These are phyloP conservation scores for Cuculus canorus DNA, from an alignment of 2,797 vertebrate species.

Conservation along the genomic window DNA sequence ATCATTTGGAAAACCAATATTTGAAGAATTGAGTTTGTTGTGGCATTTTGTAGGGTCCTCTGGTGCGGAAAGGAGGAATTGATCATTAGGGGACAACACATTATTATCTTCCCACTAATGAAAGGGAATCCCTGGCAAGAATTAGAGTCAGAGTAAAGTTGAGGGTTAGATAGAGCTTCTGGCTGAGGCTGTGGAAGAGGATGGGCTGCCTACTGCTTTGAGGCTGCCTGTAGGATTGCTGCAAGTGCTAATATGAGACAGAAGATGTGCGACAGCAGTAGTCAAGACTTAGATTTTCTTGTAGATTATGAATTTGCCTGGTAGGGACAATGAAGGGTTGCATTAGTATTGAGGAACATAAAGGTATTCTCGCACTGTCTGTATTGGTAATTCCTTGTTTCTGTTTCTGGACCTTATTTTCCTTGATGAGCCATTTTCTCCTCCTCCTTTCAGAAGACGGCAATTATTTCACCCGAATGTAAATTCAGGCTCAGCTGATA, in stretches of 20 bases:
- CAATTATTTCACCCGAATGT: neutral
- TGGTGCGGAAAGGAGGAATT: neutral
- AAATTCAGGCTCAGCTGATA: neutral
- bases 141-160: neutral
- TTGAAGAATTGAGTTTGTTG: neutral
- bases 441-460: fast-evolving
- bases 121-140: neutral
- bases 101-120: neutral
- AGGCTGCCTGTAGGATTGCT: fast-evolving
- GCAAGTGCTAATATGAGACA: neutral
- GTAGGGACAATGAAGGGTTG: neutral
- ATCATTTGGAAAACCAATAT: neutral
- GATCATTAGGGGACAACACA: neutral
- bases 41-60: neutral
- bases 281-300: neutral
- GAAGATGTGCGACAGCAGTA: neutral
- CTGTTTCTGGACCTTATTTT: neutral
- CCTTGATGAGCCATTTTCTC: neutral
- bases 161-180: neutral
- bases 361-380: neutral
- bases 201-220: neutral
- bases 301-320: neutral
- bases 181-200: neutral
- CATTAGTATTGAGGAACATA: fast-evolving
- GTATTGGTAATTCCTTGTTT: fast-evolving